Evolutionary conservation across 2,888 invertebrate genomes (phyloP).

Genomic region (Euzophera pinguis): DNA sequence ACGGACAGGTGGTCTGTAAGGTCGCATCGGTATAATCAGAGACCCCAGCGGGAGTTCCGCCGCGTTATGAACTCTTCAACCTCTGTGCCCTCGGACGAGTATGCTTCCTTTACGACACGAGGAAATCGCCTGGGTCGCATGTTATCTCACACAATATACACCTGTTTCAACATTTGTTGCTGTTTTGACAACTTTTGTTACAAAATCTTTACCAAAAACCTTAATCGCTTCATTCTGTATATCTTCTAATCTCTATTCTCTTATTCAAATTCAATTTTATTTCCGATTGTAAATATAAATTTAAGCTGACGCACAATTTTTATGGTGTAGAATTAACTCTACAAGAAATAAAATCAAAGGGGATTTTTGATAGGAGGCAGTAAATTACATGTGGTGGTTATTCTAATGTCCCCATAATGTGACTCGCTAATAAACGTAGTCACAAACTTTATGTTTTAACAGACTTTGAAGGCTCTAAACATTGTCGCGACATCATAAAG

Average conservation of each 20-base stretch:
- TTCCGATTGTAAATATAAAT: slow-evolving; percentile 8
- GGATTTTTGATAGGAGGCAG: slow-evolving; percentile 2
- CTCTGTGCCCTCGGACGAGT: slow-evolving; percentile 46
- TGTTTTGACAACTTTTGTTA: neutral
- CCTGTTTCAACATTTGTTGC: slow-evolving; percentile 30
- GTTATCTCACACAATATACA: slow-evolving; percentile 45
- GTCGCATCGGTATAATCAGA: slow-evolving; percentile 35
- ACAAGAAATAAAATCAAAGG: slow-evolving; percentile 13
- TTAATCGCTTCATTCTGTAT: neutral
- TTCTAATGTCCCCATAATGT: slow-evolving; percentile 13
- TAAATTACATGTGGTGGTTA: slow-evolving; percentile 8
- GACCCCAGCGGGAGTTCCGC: slow-evolving; percentile 43
- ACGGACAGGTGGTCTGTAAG: slow-evolving; percentile 32
- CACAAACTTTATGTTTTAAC: slow-evolving; percentile 35
- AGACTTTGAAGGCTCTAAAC: slow-evolving; percentile 31
- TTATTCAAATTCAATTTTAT: slow-evolving; percentile 6
- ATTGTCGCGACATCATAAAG: slow-evolving; percentile 34
- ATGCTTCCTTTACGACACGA: slow-evolving; percentile 48
- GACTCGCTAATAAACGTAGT: slow-evolving; percentile 25
- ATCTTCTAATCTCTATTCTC: neutral
- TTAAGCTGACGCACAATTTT: slow-evolving; percentile 5
- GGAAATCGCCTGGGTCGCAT: slow-evolving; percentile 38
- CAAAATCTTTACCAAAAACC: neutral
- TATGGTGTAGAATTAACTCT: slow-evolving; percentile 10
- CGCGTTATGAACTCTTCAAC: slow-evolving; percentile 53